Evolutionary conservation across 2,797 vertebrate species (phyloP).

Genomic region (Betta splendens): DNA sequence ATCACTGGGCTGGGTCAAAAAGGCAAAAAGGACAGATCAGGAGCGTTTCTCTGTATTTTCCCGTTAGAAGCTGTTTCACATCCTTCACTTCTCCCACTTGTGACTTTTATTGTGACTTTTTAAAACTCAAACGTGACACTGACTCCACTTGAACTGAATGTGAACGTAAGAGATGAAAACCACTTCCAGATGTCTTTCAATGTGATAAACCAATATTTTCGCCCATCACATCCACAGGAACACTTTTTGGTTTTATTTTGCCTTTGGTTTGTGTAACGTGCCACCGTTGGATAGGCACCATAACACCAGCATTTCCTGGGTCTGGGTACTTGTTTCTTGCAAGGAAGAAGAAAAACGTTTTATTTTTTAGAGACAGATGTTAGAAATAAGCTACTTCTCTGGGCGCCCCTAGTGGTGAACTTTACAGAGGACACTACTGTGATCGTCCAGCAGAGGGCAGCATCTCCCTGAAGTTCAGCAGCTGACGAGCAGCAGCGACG

Average conservation of each 20-base stretch:
- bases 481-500: not conserved
- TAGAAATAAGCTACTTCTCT: conserved; percentile 37
- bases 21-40: too few species aligned
- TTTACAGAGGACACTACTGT: not conserved
- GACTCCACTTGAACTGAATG: not conserved
- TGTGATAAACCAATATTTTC: not conserved
- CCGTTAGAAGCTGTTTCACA: not conserved
- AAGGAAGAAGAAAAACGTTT: too few species aligned
- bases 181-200: not conserved
- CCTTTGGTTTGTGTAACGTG: not conserved
- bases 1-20: too few species aligned
- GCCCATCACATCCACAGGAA: not conserved
- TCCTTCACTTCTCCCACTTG: too few species aligned
- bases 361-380: too few species aligned
- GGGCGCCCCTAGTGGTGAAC: conserved; percentile 47
- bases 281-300: too few species aligned
- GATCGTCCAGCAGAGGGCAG: conserved; percentile 66
- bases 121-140: too few species aligned
- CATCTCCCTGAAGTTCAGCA: conserved; percentile 22
- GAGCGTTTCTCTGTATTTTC: not conserved
- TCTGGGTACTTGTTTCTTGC: too few species aligned
- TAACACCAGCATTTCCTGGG: too few species aligned
- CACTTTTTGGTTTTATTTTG: not conserved
- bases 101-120: too few species aligned
- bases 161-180: not conserved